These are phyloP conservation scores for Cephus nigrinus DNA, from an alignment of 2,888 invertebrate species.

Conservation along the genomic window DNA sequence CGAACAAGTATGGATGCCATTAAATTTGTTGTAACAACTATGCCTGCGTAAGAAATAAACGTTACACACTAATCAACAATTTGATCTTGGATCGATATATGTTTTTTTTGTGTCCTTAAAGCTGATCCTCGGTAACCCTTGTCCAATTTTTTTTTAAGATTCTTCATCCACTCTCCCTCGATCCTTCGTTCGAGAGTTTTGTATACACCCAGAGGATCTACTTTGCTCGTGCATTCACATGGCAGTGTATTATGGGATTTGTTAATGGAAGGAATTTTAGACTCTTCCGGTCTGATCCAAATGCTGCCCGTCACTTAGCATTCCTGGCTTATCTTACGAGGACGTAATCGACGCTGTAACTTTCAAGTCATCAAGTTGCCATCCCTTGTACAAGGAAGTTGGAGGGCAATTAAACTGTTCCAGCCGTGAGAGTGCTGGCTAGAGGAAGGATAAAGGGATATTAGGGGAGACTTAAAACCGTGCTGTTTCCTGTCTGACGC, in stretches of 20 bases:
- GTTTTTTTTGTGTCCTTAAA: background rate
- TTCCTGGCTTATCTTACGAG: slow-evolving; percentile 19
- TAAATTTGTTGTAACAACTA: slow-evolving; percentile 4
- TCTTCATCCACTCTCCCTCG: background rate
- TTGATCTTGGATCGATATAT: background rate
- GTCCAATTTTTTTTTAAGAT: background rate
- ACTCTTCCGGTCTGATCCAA: background rate
- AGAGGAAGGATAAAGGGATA: background rate
- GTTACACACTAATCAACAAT: background rate
- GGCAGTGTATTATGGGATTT: background rate
- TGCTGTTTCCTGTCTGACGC: background rate
- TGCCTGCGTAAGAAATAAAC: slow-evolving; percentile 2
- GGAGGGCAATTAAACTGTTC: slow-evolving; percentile 26
- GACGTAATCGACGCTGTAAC: slow-evolving; percentile 26
- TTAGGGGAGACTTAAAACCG: slow-evolving; percentile 22
- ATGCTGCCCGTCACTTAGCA: background rate
- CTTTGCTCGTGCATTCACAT: background rate
- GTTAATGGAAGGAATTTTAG: background rate
- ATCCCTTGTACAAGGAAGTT: slow-evolving; percentile 2
- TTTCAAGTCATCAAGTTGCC: slow-evolving; percentile 27
- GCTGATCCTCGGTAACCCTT: background rate
- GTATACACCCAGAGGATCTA: background rate
- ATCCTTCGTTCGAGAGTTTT: background rate
- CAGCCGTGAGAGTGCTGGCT: background rate
- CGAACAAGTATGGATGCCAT: background rate